Base-by-base conservation (phyloP, 2,888 invertebrate genomes). In the Mimumesa dahlbomi region DNA sequence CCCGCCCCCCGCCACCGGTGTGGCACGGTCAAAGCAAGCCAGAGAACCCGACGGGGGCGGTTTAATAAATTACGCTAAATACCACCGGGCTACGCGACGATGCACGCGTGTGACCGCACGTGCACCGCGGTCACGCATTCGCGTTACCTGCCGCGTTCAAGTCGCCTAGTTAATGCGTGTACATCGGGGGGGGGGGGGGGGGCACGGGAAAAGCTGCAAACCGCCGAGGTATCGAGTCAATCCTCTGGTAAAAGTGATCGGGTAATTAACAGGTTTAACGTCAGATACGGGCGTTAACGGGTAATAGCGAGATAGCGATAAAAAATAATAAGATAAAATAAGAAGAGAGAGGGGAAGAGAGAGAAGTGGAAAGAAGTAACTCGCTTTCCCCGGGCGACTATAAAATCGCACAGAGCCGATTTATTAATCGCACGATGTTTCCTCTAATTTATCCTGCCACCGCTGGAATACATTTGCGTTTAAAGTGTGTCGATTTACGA, bases 41-140 rank as follows among this genome's bases (percentile, higher is more conserved):
- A 14, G 61, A 56, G 59, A 56, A 36, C 54, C 56, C 54, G 57
- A 57, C 73, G 71, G 69, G 70, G 75, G 50, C 70, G 79, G 83
- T 81, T 85, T 84, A 85, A 85, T 85, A 85, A 86, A 85, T 85
- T 84, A 83, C 80, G 79, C 78, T 84, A 82, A 85, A 86, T 82
- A 81, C 80, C 81, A 40, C 14, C 38, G 46, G 45, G 57, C 66
- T 65, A 57, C 45, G 66, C 48, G 63, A 74, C 56, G 71, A 52
- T 59, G 34, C 29, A 29, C 45, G 49, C 34, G 64, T 31, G 49
- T 36, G 57, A 57, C 40, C 53, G 52, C 53, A 25, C 67, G 57
- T 53, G 59, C 45, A 38, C 21, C 46, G 52, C 52, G 57, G 40
- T 45, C 64, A 56, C 58, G 36, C 57, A 29, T 18, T 4, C 45